These are phyloP conservation scores for Isoperla grammatica DNA, from an alignment of 2,888 invertebrate genomes.

Conservation along the genomic window DNA sequence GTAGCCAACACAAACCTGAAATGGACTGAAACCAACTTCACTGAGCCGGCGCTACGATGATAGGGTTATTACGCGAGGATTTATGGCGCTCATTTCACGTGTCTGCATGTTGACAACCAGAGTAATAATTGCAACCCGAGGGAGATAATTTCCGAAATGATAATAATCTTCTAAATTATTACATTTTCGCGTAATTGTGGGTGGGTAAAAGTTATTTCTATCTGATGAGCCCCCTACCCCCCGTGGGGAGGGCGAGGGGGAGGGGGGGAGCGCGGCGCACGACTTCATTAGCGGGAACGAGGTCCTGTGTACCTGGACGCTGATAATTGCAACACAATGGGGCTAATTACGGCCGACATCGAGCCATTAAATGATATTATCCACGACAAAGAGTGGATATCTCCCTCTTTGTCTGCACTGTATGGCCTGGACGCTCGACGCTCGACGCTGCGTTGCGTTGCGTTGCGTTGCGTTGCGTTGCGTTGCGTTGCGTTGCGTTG, in stretches of 20 bases:
- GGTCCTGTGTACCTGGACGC: slow-evolving; percentile 22
- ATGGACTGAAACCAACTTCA: too few species aligned
- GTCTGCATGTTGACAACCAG: background rate
- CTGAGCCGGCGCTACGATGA: too few species aligned
- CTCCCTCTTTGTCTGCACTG: too few species aligned
- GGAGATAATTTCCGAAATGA: slow-evolving; percentile 15
- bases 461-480: too few species aligned
- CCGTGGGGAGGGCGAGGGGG: background rate
- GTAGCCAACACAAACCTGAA: too few species aligned
- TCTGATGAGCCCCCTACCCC: background rate
- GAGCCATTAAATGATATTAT: slow-evolving; percentile 18
- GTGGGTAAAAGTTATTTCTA: slow-evolving; percentile 12
- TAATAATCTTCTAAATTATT: slow-evolving; percentile 11
- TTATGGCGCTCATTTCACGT: too few species aligned
- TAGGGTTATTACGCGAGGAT: too few species aligned
- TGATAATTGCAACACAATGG: slow-evolving; percentile 27
- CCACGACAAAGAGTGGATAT: slow-evolving; percentile 4
- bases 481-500: too few species aligned
- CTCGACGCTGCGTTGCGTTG: too few species aligned
- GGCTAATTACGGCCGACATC: slow-evolving; percentile 25
- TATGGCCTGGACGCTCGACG: too few species aligned
- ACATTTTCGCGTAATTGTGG: slow-evolving; percentile 18
- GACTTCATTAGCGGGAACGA: slow-evolving; percentile 27
- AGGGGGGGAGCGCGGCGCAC: slow-evolving; percentile 8
- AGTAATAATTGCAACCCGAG: slow-evolving; percentile 9